phyloP scores from a whole-genome alignment of 2,113 vertebrate genomes.

The Muntiacus muntjak region DNA sequence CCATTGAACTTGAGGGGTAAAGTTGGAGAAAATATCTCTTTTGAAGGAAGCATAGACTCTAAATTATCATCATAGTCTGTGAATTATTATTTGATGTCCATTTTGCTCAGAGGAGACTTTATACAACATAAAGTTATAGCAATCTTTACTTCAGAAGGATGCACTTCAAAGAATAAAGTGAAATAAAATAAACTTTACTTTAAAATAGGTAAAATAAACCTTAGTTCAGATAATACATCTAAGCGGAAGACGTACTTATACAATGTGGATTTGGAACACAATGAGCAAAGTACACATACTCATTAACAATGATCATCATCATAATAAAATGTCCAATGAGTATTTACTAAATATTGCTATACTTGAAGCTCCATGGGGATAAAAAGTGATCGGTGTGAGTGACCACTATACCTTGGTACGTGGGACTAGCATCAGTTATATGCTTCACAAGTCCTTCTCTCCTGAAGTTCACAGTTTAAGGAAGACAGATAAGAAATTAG shows the following conservation, averaged over 20 bases:
- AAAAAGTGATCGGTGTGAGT: background rate
- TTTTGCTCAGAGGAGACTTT: background rate
- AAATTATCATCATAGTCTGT: background rate
- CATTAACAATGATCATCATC: background rate
- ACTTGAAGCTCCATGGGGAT: background rate
- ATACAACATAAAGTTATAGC: background rate
- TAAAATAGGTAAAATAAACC: background rate
- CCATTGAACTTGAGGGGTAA: slow-evolving; percentile 40
- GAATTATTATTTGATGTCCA: background rate
- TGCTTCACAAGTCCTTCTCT: background rate
- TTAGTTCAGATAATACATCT: background rate
- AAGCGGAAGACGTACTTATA: background rate
- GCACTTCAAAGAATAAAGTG: background rate
- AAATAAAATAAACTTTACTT: background rate
- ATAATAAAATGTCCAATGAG: background rate
- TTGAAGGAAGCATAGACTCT: background rate
- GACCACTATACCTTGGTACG: background rate
- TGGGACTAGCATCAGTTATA: background rate
- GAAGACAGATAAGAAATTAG: background rate
- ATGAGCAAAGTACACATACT: background rate
- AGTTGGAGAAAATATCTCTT: slow-evolving; percentile 27
- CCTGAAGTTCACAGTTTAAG: background rate
- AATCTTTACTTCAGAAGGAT: background rate
- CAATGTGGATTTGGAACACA: background rate
- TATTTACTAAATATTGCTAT: background rate